Conservation (phyloP, 2,888 invertebrate species). For the Eledona agricola region DNA sequence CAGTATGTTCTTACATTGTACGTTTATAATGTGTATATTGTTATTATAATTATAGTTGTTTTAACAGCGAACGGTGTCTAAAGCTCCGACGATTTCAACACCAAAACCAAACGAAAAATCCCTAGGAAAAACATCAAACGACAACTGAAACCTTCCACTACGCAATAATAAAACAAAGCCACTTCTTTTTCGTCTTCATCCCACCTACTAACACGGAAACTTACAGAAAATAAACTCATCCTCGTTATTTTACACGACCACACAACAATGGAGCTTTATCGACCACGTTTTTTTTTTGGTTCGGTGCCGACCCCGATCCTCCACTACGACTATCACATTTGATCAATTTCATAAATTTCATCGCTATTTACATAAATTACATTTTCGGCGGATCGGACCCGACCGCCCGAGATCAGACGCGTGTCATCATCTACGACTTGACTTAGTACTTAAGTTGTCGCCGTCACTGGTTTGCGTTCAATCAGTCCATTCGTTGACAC, state of each 20-base stretch:
- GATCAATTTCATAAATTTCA: slow-evolving; percentile 16
- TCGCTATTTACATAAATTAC: slow-evolving; percentile 31
- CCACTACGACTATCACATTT: slow-evolving; percentile 32
- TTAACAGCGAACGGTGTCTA: slow-evolving; percentile 28
- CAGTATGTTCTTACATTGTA: slow-evolving; percentile 39
- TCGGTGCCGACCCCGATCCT: slow-evolving; percentile 19
- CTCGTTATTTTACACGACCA: slow-evolving; percentile 16
- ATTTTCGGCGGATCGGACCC: slow-evolving; percentile 20
- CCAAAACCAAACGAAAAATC: slow-evolving; percentile 51
- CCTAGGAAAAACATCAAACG: slow-evolving; percentile 49
- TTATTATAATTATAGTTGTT: slow-evolving; percentile 33
- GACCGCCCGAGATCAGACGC: slow-evolving; percentile 47
- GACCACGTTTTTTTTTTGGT: slow-evolving; percentile 15
- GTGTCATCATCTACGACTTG: slow-evolving; percentile 46
- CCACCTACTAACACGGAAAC: slow-evolving; percentile 28
- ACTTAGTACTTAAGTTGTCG: slow-evolving; percentile 38
- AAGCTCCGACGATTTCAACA: slow-evolving; percentile 42
- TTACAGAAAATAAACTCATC: slow-evolving; percentile 11
- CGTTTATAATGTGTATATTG: slow-evolving; percentile 35
- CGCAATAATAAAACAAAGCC: slow-evolving; percentile 9
- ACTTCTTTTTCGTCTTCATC: slow-evolving; percentile 14
- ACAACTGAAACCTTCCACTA: slow-evolving; percentile 27
- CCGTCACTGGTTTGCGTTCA: slow-evolving; percentile 13
- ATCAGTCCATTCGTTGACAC: slow-evolving; percentile 32
- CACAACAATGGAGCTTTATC: slow-evolving; percentile 23